Conservation (phyloP, 2,113 vertebrate genomes). For the Colius striatus region DNA sequence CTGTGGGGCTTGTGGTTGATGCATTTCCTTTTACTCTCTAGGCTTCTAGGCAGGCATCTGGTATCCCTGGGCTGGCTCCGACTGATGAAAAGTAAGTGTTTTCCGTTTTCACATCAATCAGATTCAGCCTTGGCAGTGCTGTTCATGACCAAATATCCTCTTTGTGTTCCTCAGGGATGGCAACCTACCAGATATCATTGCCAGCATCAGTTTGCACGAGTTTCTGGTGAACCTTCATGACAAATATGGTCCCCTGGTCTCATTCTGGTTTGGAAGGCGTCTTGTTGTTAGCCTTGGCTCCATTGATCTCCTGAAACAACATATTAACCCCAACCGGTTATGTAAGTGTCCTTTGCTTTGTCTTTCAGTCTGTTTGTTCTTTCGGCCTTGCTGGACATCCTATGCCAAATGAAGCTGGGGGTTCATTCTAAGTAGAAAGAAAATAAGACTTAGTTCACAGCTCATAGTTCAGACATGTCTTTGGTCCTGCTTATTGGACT, state of each 20-base stretch:
- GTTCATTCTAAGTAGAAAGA: background rate
- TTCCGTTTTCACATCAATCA: background rate
- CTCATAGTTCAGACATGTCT: background rate
- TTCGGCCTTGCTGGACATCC: background rate
- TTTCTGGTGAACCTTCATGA: constrained; percentile 91
- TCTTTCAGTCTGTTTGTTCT: background rate
- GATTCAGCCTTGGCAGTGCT: background rate
- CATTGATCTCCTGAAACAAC: constrained; percentile 85
- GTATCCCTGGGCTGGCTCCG: constrained; percentile 91
- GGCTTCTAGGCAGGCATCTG: constrained; percentile 91
- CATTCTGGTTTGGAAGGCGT: constrained; percentile 94
- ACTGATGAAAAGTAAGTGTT: constrained; percentile 93
- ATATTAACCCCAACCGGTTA: constrained; percentile 91
- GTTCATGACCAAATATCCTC: background rate
- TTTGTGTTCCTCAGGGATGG: constrained; percentile 84
- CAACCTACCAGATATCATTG: constrained; percentile 92
- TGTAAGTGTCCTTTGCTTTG: constrained; percentile 77
- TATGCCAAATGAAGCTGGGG: background rate
- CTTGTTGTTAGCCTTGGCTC: constrained; percentile 93
- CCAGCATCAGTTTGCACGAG: constrained; percentile 89
- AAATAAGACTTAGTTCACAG: background rate
- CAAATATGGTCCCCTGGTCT: constrained; percentile 88
- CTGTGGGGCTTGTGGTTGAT: background rate
- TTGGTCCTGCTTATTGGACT: background rate
- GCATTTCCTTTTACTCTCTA: constrained; percentile 54